A percentile compares a stretch with the other conserved stretches of the same genome.
These are phyloP conservation scores for Corynorhinus townsendii DNA, from an alignment of 2,113 vertebrate genomes.

Conservation along the genomic window DNA sequence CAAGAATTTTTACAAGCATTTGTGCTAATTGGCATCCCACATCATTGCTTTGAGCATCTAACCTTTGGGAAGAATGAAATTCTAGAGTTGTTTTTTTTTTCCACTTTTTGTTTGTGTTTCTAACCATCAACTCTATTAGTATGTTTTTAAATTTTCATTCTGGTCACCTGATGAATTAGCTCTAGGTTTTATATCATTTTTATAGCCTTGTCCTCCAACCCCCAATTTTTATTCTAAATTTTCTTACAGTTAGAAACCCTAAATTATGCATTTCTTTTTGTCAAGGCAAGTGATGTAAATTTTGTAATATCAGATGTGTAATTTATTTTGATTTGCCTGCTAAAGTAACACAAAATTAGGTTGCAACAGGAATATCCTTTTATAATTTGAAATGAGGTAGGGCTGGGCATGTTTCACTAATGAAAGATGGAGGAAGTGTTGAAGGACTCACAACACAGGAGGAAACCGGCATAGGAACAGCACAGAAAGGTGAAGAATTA, in stretches of 20 bases:
- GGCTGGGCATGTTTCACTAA: neutral
- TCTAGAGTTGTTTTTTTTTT: neutral
- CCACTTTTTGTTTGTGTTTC: neutral
- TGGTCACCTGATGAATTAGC: neutral
- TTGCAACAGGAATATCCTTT: neutral
- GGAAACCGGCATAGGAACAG: neutral
- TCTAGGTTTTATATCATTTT: neutral
- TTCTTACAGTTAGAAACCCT: neutral
- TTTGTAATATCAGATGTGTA: neutral
- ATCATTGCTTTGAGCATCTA: neutral
- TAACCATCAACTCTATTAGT: neutral
- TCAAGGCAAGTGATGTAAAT: neutral
- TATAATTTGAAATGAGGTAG: neutral
- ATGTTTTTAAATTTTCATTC: neutral
- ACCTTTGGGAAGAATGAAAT: neutral
- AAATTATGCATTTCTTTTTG: neutral
- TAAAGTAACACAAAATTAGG: neutral
- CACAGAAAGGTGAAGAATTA: neutral
- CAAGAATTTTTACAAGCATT: neutral
- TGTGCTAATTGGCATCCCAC: neutral
- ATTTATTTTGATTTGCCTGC: neutral
- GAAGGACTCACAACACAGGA: neutral
- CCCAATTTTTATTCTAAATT: neutral
- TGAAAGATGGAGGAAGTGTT: neutral
- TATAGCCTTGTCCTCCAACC: neutral